Conservation (phyloP, 1,140 invertebrate species). For the Polypedilum pembai region DNA sequence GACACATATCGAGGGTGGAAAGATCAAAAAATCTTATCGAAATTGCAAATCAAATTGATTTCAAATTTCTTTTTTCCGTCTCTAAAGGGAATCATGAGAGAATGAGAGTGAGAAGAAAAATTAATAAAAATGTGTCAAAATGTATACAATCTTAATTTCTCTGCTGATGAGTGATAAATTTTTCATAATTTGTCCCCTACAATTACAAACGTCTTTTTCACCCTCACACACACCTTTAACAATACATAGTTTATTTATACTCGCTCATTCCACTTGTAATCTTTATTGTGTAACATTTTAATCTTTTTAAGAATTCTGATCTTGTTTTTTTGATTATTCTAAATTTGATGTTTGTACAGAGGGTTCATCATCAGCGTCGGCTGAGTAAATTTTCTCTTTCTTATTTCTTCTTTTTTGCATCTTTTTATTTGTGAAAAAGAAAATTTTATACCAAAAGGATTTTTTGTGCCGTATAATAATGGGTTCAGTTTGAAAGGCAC, state of each 20-base stretch:
- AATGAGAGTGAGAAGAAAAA: too few relatives aligned
- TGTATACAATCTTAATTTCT: neutral
- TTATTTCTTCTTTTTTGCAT: neutral
- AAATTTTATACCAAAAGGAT: conserved; percentile 22
- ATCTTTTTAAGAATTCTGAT: conserved; percentile 26
- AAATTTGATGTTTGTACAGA: conserved; percentile 10
- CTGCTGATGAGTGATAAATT: neutral
- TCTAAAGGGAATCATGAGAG: too few relatives aligned
- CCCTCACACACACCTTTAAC: conserved; percentile 8
- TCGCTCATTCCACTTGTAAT: conserved; percentile 14
- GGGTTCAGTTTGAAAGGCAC: neutral
- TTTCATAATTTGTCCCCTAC: neutral
- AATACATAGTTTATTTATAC: neutral
- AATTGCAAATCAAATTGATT: too few relatives aligned
- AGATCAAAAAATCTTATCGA: neutral
- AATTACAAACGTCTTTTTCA: conserved; percentile 1
- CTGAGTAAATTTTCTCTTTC: neutral
- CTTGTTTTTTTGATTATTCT: conserved; percentile 16
- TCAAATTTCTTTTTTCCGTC: too few relatives aligned
- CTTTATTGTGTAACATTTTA: conserved; percentile 25
- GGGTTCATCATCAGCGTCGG: neutral
- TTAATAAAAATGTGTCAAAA: too few relatives aligned
- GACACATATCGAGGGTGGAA: neutral
- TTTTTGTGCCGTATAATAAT: neutral
- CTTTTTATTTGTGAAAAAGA: neutral